Conservation (phyloP, 2,888 invertebrate genomes). For the Caenorhabditis doughertyi region DNA sequence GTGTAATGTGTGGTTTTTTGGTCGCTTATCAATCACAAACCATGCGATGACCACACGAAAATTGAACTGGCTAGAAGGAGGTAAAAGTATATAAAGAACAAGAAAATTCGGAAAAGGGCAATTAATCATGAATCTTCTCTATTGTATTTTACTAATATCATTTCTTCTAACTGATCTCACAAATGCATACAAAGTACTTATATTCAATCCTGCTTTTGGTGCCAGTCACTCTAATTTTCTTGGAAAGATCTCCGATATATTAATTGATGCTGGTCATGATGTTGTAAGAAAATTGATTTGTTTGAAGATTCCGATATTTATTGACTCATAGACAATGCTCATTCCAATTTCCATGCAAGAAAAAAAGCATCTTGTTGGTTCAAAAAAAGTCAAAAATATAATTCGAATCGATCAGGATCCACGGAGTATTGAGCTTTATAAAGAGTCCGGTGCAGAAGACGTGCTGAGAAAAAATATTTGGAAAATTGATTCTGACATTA, state of each 20-base stretch:
- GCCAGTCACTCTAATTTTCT: constrained; percentile 65
- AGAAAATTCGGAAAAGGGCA: background rate
- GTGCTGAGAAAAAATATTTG: constrained; percentile 32
- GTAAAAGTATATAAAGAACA: constrained; percentile 13
- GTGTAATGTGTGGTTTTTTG: constrained; percentile 14
- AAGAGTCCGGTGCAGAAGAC: constrained; percentile 1
- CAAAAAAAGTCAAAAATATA: constrained; percentile 52
- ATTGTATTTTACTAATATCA: background rate
- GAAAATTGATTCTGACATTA: constrained; percentile 23
- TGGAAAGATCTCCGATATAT: constrained; percentile 66
- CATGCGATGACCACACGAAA: constrained; percentile 38
- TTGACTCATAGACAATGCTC: constrained; percentile 58
- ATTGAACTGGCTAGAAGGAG: background rate
- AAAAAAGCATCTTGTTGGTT: constrained; percentile 40
- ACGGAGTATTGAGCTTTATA: constrained; percentile 6
- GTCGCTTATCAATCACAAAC: constrained; percentile 43
- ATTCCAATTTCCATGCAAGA: constrained; percentile 34
- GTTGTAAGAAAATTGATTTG: constrained; percentile 40
- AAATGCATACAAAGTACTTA: constrained; percentile 52
- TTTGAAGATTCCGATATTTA: too few species aligned
- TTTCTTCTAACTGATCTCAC: background rate
- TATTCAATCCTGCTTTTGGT: constrained; percentile 65
- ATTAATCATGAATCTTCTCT: background rate
- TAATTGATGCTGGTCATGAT: constrained; percentile 63
- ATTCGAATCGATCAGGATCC: constrained; percentile 36